Evolutionary conservation across 2,888 invertebrate genomes (phyloP).

Genomic region (Tuta absoluta): DNA sequence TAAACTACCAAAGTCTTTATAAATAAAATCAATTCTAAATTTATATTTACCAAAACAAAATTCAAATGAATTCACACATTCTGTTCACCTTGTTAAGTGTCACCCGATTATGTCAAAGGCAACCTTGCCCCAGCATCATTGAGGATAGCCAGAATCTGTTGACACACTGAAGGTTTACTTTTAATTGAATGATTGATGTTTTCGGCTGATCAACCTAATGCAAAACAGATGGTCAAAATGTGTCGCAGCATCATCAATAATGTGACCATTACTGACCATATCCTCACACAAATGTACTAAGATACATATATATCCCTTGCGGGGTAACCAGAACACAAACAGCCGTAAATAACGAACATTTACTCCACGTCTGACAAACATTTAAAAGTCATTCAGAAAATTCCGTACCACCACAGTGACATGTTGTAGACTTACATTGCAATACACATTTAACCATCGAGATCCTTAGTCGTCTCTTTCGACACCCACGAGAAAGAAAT

Average conservation of each 20-base stretch:
- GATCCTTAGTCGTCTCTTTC: too few relatives aligned
- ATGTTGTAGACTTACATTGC: too few relatives aligned
- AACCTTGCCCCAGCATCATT: conserved; percentile 8
- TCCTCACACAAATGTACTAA: not conserved
- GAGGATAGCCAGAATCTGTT: conserved; percentile 14
- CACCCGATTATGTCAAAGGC: conserved; percentile 15
- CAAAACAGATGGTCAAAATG: not conserved
- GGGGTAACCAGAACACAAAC: too few relatives aligned
- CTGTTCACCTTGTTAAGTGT: conserved; percentile 3
- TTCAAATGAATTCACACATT: conserved; percentile 13
- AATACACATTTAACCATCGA: too few relatives aligned
- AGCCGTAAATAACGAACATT: too few relatives aligned
- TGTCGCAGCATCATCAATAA: conserved; percentile 1
- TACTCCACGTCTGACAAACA: too few relatives aligned
- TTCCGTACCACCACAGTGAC: too few relatives aligned
- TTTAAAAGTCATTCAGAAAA: too few relatives aligned
- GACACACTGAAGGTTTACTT: conserved; percentile 10
- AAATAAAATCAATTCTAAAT: not conserved
- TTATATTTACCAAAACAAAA: conserved; percentile 4
- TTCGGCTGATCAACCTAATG: not conserved
- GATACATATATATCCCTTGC: too few relatives aligned
- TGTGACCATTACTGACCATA: not conserved
- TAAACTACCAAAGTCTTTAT: not conserved
- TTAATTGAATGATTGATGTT: conserved; percentile 5
- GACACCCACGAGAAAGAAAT: too few relatives aligned